These are phyloP conservation scores for Lamellibrachia columna DNA, from an alignment of 2,888 invertebrate genomes.

Conservation along the genomic window DNA sequence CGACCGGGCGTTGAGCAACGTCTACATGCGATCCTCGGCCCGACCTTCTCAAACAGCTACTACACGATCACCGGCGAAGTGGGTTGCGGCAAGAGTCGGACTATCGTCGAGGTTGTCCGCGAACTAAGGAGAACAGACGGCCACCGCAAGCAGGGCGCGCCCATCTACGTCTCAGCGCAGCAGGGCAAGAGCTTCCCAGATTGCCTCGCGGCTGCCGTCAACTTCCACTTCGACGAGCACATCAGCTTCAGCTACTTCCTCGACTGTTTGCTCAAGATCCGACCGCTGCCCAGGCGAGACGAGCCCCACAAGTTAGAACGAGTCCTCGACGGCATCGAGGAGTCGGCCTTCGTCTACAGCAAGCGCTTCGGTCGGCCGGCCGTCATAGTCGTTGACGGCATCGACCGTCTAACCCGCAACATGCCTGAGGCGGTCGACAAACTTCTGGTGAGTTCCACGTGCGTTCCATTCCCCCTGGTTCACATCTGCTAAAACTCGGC, in stretches of 20 bases:
- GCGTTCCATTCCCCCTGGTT: background rate
- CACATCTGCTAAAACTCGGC: background rate
- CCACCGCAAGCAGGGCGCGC: constrained; percentile 33
- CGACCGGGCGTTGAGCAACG: constrained; percentile 30
- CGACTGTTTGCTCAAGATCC: constrained; percentile 39
- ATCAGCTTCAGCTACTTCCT: constrained; percentile 41
- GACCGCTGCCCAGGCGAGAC: constrained; percentile 38
- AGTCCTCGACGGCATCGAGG: constrained; percentile 42
- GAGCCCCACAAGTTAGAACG: constrained; percentile 34
- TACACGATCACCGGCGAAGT: constrained; percentile 41
- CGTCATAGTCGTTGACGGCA: constrained; percentile 44
- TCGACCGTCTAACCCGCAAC: constrained; percentile 28
- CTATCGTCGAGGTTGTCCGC: constrained; percentile 37
- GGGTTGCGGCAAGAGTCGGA: constrained; percentile 42
- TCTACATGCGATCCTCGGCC: background rate
- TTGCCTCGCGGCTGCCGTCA: constrained; percentile 38
- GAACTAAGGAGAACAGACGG: constrained; percentile 32
- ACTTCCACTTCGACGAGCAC: constrained; percentile 43
- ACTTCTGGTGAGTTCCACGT: constrained; percentile 18
- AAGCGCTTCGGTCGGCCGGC: constrained; percentile 31
- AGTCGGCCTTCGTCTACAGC: constrained; percentile 37
- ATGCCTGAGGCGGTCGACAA: constrained; percentile 34
- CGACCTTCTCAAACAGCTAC: constrained; percentile 38
- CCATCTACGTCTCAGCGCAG: constrained; percentile 37
- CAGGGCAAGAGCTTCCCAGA: constrained; percentile 43